These are phyloP conservation scores for Drosophila acutilabella DNA, from an alignment of 2,888 invertebrate genomes.

Conservation along the genomic window DNA sequence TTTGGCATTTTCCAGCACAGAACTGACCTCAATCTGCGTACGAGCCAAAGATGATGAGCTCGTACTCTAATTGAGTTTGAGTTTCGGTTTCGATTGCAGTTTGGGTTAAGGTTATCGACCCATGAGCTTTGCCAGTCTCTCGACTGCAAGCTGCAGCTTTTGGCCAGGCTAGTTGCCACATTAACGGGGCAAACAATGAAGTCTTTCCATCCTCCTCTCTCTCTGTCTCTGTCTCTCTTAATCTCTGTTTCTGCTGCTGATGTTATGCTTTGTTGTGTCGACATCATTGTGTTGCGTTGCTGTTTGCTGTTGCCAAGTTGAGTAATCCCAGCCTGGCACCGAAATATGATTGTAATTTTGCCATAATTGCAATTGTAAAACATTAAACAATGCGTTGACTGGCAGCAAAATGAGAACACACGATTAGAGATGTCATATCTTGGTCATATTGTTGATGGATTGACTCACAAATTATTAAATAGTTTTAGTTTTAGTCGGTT, in stretches of 20 bases:
- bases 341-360: slow-evolving; percentile 26
- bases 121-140: slow-evolving; percentile 14
- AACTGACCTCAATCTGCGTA: slow-evolving; percentile 56
- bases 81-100: slow-evolving; percentile 38
- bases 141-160: slow-evolving; percentile 6
- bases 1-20: slow-evolving; percentile 36
- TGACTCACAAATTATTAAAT: background rate
- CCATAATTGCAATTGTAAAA: slow-evolving; percentile 27
- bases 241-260: slow-evolving; percentile 16
- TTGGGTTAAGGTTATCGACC: slow-evolving; percentile 61
- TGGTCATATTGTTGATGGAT: background rate
- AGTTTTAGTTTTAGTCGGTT: background rate
- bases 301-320: slow-evolving; percentile 23
- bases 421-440: background rate
- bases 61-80: slow-evolving; percentile 10
- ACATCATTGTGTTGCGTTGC: slow-evolving; percentile 16
- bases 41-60: slow-evolving; percentile 25
- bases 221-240: background rate
- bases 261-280: slow-evolving; percentile 36
- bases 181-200: slow-evolving; percentile 35
- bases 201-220: slow-evolving; percentile 14
- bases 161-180: slow-evolving; percentile 14
- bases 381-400: slow-evolving; percentile 3
- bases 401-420: background rate
- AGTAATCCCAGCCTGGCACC: slow-evolving; percentile 25